phyloP scores from a whole-genome alignment of 2,888 invertebrate species.

The Clusia tigrina region DNA sequence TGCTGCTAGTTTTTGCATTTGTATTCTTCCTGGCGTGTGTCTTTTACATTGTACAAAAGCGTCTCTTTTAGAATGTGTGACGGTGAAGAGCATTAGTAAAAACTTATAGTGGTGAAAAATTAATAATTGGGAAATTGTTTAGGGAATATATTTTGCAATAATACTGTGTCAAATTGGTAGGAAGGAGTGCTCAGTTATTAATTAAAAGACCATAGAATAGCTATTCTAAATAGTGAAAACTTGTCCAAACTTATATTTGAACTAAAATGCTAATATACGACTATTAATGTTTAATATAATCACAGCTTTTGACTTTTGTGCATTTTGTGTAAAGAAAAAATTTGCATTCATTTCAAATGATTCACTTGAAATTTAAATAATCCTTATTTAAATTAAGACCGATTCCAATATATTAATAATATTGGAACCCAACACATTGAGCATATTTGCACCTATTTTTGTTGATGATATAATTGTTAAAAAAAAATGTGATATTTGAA shows the following conservation, averaged over 20 bases:
- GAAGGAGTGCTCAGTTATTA: not conserved
- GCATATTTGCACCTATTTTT: too few relatives aligned
- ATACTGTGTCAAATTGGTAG: not conserved
- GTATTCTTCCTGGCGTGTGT: conserved; percentile 90
- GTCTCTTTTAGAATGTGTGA: conserved; percentile 74
- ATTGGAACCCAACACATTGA: too few relatives aligned
- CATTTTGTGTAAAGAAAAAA: too few relatives aligned
- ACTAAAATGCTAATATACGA: not conserved
- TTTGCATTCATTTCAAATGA: too few relatives aligned
- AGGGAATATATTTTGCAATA: not conserved
- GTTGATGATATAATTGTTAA: too few relatives aligned
- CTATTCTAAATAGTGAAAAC: not conserved
- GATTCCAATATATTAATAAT: too few relatives aligned
- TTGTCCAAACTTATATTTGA: not conserved
- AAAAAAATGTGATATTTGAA: too few relatives aligned
- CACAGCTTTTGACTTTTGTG: too few relatives aligned
- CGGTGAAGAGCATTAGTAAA: conserved; percentile 9
- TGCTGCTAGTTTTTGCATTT: conserved; percentile 86
- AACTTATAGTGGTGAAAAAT: not conserved
- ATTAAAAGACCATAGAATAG: too few relatives aligned
- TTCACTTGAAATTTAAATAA: too few relatives aligned
- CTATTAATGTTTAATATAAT: conserved; percentile 34
- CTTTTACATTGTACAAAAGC: conserved; percentile 90
- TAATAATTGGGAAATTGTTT: not conserved
- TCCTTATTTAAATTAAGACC: too few relatives aligned